These are phyloP conservation scores for Drepana arcuata DNA, from an alignment of 1,140 invertebrate genomes.

Conservation along the genomic window DNA sequence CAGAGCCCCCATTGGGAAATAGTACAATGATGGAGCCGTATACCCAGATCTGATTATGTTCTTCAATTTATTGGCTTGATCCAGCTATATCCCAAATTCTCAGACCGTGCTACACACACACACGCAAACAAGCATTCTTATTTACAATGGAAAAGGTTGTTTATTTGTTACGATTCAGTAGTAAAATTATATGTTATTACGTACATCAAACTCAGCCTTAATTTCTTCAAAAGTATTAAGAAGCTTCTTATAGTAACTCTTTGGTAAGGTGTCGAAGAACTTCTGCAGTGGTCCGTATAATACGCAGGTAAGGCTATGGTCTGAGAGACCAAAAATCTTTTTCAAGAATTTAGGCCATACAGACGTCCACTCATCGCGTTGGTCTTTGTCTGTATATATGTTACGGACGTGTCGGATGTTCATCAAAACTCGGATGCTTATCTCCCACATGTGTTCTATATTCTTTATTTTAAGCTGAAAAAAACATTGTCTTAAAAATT, in stretches of 20 bases:
- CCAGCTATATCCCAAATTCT: no score
- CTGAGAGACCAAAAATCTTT: constrained; percentile 71
- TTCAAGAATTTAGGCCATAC: constrained; percentile 73
- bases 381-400: constrained; percentile 74
- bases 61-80: no score
- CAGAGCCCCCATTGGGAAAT: no score
- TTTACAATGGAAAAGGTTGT: no score
- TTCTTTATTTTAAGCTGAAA: constrained; percentile 74
- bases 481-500: no score
- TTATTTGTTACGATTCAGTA: no score
- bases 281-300: constrained; percentile 72
- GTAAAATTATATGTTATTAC: constrained; percentile 12
- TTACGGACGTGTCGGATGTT: constrained; percentile 74
- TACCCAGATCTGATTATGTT: no score
- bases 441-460: constrained; percentile 75
- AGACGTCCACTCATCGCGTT: constrained; percentile 71
- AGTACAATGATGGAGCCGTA: no score
- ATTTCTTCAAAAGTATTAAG: constrained; percentile 69
- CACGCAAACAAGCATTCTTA: no score
- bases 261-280: constrained; percentile 65
- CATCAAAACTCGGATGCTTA: constrained; percentile 71
- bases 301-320: constrained; percentile 72
- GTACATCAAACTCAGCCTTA: constrained; percentile 74
- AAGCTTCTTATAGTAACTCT: constrained; percentile 65
- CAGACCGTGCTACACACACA: no score